Evolutionary conservation across 64 coral and sea anemone genomes (phyloP).

Genomic region (Montipora foliosa): DNA sequence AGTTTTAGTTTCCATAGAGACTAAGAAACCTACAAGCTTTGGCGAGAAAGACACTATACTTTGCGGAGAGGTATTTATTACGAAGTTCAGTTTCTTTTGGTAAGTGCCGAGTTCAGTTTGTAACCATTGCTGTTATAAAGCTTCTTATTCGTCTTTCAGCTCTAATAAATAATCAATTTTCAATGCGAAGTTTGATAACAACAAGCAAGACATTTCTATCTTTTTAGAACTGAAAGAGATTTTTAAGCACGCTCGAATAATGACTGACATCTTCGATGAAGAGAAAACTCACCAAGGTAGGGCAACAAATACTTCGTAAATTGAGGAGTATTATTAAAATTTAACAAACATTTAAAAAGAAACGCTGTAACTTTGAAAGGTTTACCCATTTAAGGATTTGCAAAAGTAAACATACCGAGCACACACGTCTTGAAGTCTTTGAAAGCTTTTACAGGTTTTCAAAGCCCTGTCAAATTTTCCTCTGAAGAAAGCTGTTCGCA

Average conservation of each 20-base stretch:
- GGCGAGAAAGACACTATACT: background rate
- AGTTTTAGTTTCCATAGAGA: conserved; percentile 21
- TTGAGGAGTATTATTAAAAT: background rate
- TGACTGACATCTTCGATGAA: background rate
- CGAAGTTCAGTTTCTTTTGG: background rate
- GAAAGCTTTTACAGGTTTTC: too few species aligned
- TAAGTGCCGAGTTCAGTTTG: background rate
- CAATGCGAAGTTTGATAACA: background rate
- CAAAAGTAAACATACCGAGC: background rate
- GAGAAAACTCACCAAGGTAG: background rate
- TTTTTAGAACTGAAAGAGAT: background rate
- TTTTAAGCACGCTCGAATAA: background rate
- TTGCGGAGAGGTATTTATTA: background rate
- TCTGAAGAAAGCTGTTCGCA: too few species aligned
- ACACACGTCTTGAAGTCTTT: too few species aligned
- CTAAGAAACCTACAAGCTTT: background rate
- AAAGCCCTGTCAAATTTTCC: too few species aligned
- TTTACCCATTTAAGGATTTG: conserved; percentile 12
- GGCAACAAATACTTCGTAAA: background rate
- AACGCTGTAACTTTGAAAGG: conserved; percentile 25
- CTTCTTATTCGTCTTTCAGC: background rate
- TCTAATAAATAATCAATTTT: background rate
- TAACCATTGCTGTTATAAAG: background rate
- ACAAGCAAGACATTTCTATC: background rate
- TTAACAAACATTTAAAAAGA: background rate